Percentiles rank a stretch among this genome's conserved stretches.
These are phyloP conservation scores for Alcedo quadribrachys DNA, from an alignment of 2,797 vertebrate species.

Conservation along the genomic window DNA sequence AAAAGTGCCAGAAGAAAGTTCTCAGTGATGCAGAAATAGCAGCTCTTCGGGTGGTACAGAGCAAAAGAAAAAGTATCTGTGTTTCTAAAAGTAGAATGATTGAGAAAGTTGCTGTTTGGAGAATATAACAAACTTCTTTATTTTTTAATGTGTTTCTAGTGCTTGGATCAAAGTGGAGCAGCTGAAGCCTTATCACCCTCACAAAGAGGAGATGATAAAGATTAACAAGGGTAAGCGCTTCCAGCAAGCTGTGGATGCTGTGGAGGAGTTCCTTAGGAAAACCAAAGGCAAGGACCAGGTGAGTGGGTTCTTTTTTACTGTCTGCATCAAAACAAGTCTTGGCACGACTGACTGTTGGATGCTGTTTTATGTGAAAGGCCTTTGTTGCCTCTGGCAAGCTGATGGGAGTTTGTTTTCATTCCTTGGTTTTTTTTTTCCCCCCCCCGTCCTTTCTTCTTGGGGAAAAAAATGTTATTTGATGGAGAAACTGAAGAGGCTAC, in stretches of 20 bases:
- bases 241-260: conserved; percentile 96
- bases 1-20: not conserved
- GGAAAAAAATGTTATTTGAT: no score
- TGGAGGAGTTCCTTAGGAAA: conserved; percentile 97
- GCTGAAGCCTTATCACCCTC: conserved; percentile 95
- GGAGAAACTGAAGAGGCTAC: no score
- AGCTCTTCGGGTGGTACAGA: not conserved
- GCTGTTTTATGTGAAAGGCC: not conserved
- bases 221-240: conserved; percentile 98
- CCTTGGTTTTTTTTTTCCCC: not conserved
- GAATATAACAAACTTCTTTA: not conserved
- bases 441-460: not conserved
- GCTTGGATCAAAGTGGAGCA: conserved; percentile 99
- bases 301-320: conserved; percentile 7
- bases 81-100: not conserved
- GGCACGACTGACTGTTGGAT: not conserved
- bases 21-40: not conserved
- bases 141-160: conserved; percentile 72
- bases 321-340: not conserved
- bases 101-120: not conserved
- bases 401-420: not conserved
- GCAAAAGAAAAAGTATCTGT: not conserved
- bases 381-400: not conserved
- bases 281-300: conserved; percentile 96
- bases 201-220: conserved; percentile 99